A percentile compares a stretch with the other conserved stretches of the same genome.
phyloP scores from a whole-genome alignment of 2,113 vertebrate species.

The Porphyrio hochstetteri region DNA sequence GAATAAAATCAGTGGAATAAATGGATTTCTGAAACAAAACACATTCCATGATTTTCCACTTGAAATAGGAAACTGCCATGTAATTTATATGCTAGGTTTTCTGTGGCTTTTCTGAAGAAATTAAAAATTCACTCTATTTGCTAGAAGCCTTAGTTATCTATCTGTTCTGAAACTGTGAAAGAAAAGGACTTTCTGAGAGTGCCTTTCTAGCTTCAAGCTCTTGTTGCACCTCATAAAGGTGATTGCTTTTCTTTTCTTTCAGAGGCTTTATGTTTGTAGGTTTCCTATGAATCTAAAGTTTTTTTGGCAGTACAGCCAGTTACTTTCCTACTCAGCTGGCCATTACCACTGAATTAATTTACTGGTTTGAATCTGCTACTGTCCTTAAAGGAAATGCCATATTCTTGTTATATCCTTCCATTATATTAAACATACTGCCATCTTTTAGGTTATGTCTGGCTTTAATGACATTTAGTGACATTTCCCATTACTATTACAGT shows the following conservation, averaged over 20 bases:
- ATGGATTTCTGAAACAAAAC: not conserved
- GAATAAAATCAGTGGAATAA: not conserved
- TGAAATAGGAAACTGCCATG: not conserved
- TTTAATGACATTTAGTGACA: constrained; percentile 61
- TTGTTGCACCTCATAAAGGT: not conserved
- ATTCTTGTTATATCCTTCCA: constrained; percentile 22
- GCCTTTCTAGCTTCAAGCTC: not conserved
- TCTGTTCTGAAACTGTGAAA: not conserved
- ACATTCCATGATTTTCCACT: not conserved
- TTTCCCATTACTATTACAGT: not conserved
- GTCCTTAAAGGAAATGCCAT: constrained; percentile 47
- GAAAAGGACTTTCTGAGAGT: not conserved
- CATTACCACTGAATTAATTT: constrained; percentile 29
- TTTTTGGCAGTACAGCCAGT: not conserved
- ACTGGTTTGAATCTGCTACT: not conserved
- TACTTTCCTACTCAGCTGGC: not conserved
- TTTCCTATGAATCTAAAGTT: not conserved
- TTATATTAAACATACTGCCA: constrained; percentile 8
- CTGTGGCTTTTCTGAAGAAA: not conserved
- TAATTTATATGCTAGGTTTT: not conserved
- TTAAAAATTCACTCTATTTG: not conserved
- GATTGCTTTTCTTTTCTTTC: not conserved
- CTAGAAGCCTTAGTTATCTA: not conserved
- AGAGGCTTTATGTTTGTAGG: not conserved
- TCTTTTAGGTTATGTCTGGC: constrained; percentile 34